Evolutionary conservation across 2,797 vertebrate species (phyloP).

Genomic region (Lacerta agilis): DNA sequence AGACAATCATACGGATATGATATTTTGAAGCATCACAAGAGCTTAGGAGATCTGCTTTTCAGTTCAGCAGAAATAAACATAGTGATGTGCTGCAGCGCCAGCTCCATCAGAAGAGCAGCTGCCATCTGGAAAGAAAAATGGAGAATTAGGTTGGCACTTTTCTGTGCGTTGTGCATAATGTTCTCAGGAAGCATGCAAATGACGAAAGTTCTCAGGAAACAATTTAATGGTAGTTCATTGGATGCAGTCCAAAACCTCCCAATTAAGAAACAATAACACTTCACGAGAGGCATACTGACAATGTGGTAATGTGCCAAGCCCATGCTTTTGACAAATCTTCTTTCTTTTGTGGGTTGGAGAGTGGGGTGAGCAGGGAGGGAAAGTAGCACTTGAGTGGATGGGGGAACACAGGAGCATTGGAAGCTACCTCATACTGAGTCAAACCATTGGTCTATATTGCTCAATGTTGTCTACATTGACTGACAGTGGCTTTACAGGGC

Average conservation of each 20-base stretch:
- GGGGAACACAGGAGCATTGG: no score
- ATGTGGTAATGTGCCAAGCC: not conserved
- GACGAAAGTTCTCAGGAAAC: slow-evolving; percentile 3
- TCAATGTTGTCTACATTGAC: no score
- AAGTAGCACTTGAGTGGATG: not conserved
- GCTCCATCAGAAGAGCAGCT: not conserved
- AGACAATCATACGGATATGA: not conserved
- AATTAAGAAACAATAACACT: slow-evolving; percentile 7
- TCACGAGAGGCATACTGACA: not conserved
- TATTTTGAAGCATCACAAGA: not conserved
- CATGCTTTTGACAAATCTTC: not conserved
- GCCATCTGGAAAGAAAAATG: slow-evolving; percentile 7
- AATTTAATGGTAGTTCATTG: slow-evolving; percentile 7
- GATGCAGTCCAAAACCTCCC: not conserved
- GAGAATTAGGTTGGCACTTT: not conserved
- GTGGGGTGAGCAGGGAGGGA: not conserved
- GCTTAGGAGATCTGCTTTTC: not conserved
- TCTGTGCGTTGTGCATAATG: not conserved
- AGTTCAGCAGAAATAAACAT: not conserved
- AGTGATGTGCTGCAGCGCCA: not conserved
- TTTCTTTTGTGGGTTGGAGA: not conserved
- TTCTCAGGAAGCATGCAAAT: not conserved
- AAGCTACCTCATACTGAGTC: no score
- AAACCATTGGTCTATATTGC: no score
- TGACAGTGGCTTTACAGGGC: no score